Percentiles rank a stretch among this genome's conserved stretches.
phyloP scores from a whole-genome alignment of 1,140 invertebrate species.

The Leptinotarsa texana region DNA sequence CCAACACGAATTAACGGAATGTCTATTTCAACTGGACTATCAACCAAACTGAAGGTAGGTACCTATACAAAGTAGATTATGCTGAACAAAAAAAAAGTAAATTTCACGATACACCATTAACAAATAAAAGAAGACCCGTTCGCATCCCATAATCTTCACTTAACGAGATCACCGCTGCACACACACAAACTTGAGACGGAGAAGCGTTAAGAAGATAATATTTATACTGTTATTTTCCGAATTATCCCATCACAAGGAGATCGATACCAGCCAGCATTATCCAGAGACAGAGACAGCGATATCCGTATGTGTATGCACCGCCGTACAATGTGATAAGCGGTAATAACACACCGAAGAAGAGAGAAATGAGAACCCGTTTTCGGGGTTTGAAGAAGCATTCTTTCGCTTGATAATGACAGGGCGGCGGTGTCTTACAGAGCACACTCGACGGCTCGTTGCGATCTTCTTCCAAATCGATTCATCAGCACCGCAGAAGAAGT shows the following conservation, averaged over 20 bases:
- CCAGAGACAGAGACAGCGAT: neutral
- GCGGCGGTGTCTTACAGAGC: constrained; percentile 16
- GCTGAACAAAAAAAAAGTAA: neutral
- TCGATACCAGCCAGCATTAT: constrained; percentile 9
- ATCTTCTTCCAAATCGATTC: constrained; percentile 1
- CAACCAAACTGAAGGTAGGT: neutral
- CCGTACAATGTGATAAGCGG: constrained; percentile 12
- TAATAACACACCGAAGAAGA: constrained; percentile 16
- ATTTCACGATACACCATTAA: neutral
- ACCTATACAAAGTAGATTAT: neutral
- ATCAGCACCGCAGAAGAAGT: neutral
- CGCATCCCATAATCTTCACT: neutral
- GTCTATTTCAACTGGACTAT: too few species aligned
- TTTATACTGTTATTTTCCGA: constrained; percentile 16
- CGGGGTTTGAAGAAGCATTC: constrained; percentile 22
- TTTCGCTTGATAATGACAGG: constrained; percentile 23
- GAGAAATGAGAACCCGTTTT: constrained; percentile 18
- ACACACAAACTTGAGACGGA: neutral
- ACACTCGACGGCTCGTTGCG: neutral
- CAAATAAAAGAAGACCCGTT: constrained; percentile 5
- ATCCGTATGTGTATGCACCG: neutral
- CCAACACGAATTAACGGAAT: too few species aligned
- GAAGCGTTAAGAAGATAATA: constrained; percentile 3
- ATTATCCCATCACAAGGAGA: constrained; percentile 18
- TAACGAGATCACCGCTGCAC: neutral